Evolutionary conservation across 2,888 invertebrate genomes (phyloP).

Genomic region (Hypolimnas misippus): DNA sequence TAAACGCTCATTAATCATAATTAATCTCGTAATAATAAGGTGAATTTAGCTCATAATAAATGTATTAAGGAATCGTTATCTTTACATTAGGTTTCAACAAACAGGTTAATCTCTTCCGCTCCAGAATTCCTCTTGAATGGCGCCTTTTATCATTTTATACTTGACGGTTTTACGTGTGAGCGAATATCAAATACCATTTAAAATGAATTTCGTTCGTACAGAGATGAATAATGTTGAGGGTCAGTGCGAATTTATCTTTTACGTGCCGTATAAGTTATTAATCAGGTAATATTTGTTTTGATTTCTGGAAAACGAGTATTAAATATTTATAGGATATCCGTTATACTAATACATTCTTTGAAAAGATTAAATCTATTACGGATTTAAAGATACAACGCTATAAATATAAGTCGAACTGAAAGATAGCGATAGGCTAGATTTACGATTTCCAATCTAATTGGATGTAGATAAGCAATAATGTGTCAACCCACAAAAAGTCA

Average conservation of each 20-base stretch:
- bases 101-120: conserved; percentile 38
- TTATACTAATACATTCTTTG: no score
- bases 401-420: no score
- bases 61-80: conserved; percentile 26
- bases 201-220: conserved; percentile 13
- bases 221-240: conserved; percentile 19
- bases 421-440: no score
- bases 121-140: conserved; percentile 24
- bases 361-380: no score
- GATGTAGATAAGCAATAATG: no score
- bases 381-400: no score
- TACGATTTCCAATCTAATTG: no score
- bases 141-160: conserved; percentile 31
- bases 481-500: no score
- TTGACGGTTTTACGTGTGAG: conserved; percentile 28
- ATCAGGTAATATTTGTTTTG: neutral
- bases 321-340: no score
- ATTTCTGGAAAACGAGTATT: neutral
- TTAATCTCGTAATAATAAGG: conserved; percentile 33
- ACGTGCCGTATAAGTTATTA: neutral
- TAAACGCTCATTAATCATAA: conserved; percentile 35
- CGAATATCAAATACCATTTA: conserved; percentile 23
- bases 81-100: conserved; percentile 31
- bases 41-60: conserved; percentile 26
- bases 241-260: conserved; percentile 8